phyloP scores from a whole-genome alignment of 2,797 vertebrate species.

The Stomatorhinus walkeri region DNA sequence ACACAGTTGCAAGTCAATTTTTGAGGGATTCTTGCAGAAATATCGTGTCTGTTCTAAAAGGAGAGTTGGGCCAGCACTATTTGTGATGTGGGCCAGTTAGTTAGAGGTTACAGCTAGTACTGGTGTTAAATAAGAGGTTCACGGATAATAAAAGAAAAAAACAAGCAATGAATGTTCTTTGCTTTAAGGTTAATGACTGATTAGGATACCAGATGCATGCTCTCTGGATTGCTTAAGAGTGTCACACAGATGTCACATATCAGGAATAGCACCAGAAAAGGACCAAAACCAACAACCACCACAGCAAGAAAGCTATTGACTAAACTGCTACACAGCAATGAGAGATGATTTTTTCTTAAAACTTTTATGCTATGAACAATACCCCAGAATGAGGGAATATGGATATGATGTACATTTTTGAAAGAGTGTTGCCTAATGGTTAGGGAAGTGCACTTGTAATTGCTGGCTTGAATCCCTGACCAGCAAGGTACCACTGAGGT shows the following conservation, averaged over 20 bases:
- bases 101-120: not conserved
- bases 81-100: not conserved
- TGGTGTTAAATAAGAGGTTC: not conserved
- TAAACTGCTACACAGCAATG: not conserved
- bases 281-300: slow-evolving; percentile 5
- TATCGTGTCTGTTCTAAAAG: not conserved
- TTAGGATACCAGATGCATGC: not conserved
- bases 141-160: not conserved
- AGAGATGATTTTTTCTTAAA: not conserved
- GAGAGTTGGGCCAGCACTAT: not conserved
- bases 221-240: not conserved
- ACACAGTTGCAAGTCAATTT: not conserved
- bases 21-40: not conserved
- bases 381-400: not conserved
- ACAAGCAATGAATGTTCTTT: not conserved
- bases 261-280: not conserved
- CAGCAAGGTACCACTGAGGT: not conserved
- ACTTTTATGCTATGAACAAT: not conserved
- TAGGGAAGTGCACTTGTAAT: too few relatives aligned
- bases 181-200: not conserved
- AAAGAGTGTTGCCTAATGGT: not conserved
- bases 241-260: not conserved
- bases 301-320: not conserved
- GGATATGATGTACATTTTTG: not conserved
- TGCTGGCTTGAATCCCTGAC: not conserved